Conservation (phyloP, 37 sponge, comb jelly and placozoan species). For the Oscarella lobularis region DNA sequence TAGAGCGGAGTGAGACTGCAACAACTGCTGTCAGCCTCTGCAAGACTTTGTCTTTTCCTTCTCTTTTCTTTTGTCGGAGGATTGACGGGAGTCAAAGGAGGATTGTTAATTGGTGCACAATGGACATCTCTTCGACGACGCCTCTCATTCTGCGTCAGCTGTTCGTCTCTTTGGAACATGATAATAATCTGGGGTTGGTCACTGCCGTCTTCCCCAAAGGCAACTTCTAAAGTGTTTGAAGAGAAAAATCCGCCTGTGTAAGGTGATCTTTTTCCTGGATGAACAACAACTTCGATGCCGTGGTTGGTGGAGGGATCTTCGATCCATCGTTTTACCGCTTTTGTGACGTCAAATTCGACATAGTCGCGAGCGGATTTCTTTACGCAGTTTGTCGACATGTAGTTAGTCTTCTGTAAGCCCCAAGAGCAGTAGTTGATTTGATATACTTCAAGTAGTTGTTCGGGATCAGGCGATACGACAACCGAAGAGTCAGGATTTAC, state of each 20-base stretch:
- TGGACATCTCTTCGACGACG: not conserved
- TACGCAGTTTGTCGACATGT: not conserved
- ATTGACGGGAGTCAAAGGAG: not conserved
- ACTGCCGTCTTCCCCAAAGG: not conserved
- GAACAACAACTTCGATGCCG: not conserved
- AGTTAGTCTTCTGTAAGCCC: not conserved
- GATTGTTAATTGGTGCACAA: not conserved
- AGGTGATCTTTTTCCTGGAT: not conserved
- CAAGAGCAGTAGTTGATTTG: not conserved
- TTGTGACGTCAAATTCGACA: not conserved
- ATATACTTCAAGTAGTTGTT: not conserved
- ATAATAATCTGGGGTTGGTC: too few species aligned
- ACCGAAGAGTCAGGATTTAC: not conserved
- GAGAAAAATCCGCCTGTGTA: not conserved
- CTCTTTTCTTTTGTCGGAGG: not conserved
- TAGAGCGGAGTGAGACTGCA: not conserved
- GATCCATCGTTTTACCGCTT: not conserved
- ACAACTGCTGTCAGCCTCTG: not conserved
- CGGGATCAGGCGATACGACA: not conserved
- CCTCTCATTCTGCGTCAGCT: too few species aligned
- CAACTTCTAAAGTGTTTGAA: not conserved
- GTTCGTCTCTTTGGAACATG: too few species aligned
- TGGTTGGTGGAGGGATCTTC: not conserved
- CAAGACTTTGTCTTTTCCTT: not conserved
- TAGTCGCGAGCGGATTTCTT: not conserved